These are phyloP conservation scores for Erythrocercus mccallii DNA, from an alignment of 2,113 vertebrate genomes.

Conservation along the genomic window DNA sequence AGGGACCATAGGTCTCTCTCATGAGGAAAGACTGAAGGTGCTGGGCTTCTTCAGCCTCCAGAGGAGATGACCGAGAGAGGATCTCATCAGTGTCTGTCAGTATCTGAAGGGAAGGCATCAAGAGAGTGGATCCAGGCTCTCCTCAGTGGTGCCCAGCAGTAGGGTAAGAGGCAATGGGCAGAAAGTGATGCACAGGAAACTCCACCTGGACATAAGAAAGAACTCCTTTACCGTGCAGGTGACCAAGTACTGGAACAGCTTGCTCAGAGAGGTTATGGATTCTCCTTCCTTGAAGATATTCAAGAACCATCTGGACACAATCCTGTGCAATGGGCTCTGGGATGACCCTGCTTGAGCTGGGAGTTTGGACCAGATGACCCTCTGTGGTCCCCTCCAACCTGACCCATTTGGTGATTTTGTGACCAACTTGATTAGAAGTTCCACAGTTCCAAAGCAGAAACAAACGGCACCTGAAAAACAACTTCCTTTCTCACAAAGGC, in stretches of 20 bases:
- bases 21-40: background rate
- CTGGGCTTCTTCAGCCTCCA: background rate
- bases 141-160: background rate
- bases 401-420: background rate
- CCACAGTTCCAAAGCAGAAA: background rate
- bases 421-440: background rate
- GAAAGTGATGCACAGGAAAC: background rate
- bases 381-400: background rate
- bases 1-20: background rate
- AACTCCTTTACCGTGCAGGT: background rate
- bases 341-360: background rate
- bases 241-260: background rate
- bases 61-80: background rate
- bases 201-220: background rate
- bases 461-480: background rate
- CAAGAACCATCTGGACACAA: background rate
- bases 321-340: background rate
- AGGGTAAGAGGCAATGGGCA: background rate
- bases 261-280: background rate
- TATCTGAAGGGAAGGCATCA: background rate
- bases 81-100: background rate
- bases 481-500: background rate
- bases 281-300: background rate
- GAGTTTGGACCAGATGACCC: background rate
- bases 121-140: too few relatives aligned